Evolutionary conservation across 2,113 vertebrate genomes (phyloP).

Genomic region (Anguilla japonica): DNA sequence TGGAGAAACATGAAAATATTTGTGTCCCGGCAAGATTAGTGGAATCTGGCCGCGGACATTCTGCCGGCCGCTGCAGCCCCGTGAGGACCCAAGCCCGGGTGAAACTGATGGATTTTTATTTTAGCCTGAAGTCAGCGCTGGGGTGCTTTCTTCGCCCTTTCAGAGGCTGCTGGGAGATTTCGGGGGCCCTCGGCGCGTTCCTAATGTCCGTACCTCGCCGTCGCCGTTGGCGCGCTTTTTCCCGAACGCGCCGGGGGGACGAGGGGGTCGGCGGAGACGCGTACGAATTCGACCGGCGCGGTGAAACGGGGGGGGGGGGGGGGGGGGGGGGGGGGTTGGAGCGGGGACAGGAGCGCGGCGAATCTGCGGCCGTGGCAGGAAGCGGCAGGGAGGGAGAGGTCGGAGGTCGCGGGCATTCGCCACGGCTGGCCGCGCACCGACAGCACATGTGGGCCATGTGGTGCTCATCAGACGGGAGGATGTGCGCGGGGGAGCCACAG

Average conservation of each 20-base stretch:
- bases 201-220: too few species aligned
- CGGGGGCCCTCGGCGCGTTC: too few species aligned
- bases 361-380: conserved; percentile 31
- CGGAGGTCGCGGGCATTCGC: conserved; percentile 61
- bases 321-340: not conserved
- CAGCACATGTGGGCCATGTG: conserved; percentile 65
- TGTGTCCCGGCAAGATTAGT: not conserved
- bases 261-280: not conserved
- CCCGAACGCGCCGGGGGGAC: too few species aligned
- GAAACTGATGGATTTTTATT: not conserved
- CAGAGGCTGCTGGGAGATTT: too few species aligned
- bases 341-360: not conserved
- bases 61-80: too few species aligned
- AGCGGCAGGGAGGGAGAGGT: conserved; percentile 36
- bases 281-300: not conserved
- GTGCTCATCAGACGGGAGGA: conserved; percentile 64
- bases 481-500: conserved; percentile 42
- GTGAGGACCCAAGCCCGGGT: not conserved
- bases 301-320: too few species aligned
- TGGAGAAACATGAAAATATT: not conserved
- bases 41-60: not conserved
- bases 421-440: conserved; percentile 51
- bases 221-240: too few species aligned
- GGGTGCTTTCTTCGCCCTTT: not conserved
- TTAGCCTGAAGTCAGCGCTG: not conserved